Percentiles rank a stretch among this genome's conserved stretches.
Evolutionary conservation across 92 coral and sea anemone species (phyloP).

Genomic region (Zoanthus gigantus): DNA sequence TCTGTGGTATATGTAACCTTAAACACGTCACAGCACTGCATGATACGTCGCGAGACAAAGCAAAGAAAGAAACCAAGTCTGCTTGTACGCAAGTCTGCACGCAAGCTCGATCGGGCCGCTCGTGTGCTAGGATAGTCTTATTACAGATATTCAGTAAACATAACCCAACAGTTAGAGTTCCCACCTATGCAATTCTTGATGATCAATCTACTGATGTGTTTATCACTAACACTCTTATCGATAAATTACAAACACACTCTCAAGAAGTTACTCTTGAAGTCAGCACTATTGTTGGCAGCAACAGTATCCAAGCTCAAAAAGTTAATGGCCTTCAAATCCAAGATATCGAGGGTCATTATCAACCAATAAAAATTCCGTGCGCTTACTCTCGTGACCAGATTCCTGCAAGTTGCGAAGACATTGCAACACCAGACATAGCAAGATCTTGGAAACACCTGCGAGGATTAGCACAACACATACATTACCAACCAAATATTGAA

Average conservation of each 20-base stretch:
- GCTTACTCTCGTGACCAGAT: conserved; percentile 43
- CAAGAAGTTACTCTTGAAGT: conserved; percentile 27
- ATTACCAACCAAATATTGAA: background rate
- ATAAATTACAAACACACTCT: conserved; percentile 21
- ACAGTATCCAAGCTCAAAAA: conserved; percentile 29
- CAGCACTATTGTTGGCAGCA: conserved; percentile 44
- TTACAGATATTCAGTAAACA: conserved; percentile 61
- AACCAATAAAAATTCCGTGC: conserved; percentile 16
- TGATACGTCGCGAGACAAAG: conserved; percentile 56
- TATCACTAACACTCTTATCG: conserved; percentile 27
- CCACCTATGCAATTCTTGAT: conserved; percentile 48
- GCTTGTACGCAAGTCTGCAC: conserved; percentile 72
- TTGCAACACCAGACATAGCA: conserved; percentile 62
- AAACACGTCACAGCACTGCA: conserved; percentile 68
- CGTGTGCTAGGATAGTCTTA: conserved; percentile 71
- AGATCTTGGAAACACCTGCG: conserved; percentile 54
- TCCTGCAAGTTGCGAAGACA: conserved; percentile 61
- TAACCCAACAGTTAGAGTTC: conserved; percentile 32
- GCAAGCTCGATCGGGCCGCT: conserved; percentile 46
- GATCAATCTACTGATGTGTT: conserved; percentile 49
- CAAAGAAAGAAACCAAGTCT: conserved; percentile 24
- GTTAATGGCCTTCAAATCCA: conserved; percentile 36
- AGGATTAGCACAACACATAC: conserved; percentile 55
- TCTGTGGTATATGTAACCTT: conserved; percentile 62
- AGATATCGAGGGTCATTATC: conserved; percentile 40